phyloP scores from a whole-genome alignment of 2,888 invertebrate genomes.

The Polydrusus cervinus region DNA sequence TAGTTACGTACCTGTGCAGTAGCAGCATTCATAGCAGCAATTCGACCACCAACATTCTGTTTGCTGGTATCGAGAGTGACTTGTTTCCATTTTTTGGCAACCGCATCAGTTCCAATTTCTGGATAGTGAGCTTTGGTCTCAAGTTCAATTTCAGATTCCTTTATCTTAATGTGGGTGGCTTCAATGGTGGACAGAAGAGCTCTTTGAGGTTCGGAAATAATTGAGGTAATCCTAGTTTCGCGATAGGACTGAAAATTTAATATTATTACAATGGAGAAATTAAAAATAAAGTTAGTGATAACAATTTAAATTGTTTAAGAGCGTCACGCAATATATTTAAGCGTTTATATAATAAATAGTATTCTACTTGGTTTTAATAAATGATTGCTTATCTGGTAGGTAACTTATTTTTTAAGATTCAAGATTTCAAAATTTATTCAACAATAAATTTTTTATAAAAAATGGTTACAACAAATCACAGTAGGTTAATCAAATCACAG shows the following conservation, averaged over 20 bases:
- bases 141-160: slow-evolving; percentile 85
- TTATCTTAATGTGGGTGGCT: slow-evolving; percentile 90
- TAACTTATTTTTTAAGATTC: no score
- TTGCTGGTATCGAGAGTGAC: slow-evolving; percentile 95
- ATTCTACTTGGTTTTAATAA: no score
- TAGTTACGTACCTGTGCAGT: slow-evolving; percentile 89
- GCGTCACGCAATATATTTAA: no score
- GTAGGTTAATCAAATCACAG: no score
- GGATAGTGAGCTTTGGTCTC: slow-evolving; percentile 76
- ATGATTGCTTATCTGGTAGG: no score
- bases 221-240: slow-evolving; percentile 88
- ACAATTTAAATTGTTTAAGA: background rate
- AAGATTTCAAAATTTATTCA: no score
- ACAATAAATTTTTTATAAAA: no score
- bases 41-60: slow-evolving; percentile 96
- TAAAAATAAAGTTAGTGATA: background rate
- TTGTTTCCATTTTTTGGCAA: slow-evolving; percentile 94
- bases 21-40: slow-evolving; percentile 99
- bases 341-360: no score
- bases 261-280: background rate
- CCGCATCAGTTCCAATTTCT: slow-evolving; percentile 87
- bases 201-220: slow-evolving; percentile 92
- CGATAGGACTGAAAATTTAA: slow-evolving; percentile 75
- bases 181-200: slow-evolving; percentile 94
- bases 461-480: no score